Evolutionary conservation across 2,113 vertebrate species (phyloP).

Genomic region (Delphinapterus leucas): DNA sequence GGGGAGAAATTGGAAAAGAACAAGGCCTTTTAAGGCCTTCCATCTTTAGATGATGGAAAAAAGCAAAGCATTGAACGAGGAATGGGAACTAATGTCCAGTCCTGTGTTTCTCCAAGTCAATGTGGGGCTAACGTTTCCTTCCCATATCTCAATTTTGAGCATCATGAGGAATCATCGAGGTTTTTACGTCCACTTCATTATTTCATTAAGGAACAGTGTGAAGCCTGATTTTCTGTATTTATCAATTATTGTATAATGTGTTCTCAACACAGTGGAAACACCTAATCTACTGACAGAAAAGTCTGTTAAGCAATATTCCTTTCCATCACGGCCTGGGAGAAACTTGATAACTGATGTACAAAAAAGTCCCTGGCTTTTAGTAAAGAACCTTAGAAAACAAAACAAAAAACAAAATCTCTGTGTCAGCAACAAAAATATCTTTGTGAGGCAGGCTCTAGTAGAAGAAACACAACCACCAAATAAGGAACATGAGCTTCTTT

Average conservation of each 20-base stretch:
- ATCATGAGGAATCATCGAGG: neutral
- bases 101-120: neutral
- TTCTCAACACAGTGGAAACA: neutral
- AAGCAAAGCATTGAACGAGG: accelerated
- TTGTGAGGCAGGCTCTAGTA: neutral
- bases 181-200: neutral
- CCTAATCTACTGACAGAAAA: neutral
- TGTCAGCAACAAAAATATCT: conserved; percentile 34
- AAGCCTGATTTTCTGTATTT: neutral
- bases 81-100: neutral
- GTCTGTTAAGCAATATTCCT: neutral
- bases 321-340: neutral
- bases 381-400: neutral
- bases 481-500: neutral
- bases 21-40: neutral
- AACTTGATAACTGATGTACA: neutral
- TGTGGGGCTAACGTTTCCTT: neutral
- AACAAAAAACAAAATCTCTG: neutral
- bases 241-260: neutral
- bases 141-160: neutral
- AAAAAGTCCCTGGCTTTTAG: neutral
- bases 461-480: neutral
- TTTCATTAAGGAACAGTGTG: neutral
- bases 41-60: too few relatives aligned
- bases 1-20: neutral